These are phyloP conservation scores for Drosophila lini DNA, from an alignment of 1,140 invertebrate species.

Conservation along the genomic window DNA sequence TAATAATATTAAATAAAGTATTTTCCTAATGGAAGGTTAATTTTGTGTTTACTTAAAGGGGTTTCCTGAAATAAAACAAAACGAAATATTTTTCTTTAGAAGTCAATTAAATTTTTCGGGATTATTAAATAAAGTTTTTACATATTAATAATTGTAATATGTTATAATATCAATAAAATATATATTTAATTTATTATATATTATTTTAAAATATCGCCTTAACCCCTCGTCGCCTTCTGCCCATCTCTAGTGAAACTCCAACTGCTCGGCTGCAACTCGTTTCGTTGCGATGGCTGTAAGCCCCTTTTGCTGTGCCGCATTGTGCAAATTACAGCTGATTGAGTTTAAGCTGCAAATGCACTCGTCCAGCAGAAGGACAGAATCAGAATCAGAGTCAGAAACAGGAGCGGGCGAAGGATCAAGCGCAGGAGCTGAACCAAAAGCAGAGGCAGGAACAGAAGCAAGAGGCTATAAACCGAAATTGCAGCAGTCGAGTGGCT, in stretches of 20 bases:
- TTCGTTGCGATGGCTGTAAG: slow-evolving; percentile 52
- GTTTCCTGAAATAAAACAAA: too few species aligned
- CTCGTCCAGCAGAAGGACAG: slow-evolving; percentile 31
- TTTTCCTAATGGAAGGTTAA: neutral
- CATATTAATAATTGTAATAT: too few species aligned
- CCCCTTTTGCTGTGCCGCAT: slow-evolving; percentile 53
- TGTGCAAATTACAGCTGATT: slow-evolving; percentile 73
- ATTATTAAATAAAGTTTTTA: too few species aligned
- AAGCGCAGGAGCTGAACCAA: neutral
- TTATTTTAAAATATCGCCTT: too few species aligned
- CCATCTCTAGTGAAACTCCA: neutral
- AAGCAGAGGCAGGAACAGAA: neutral
- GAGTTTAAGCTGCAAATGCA: slow-evolving; percentile 64
- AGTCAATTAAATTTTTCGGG: too few species aligned
- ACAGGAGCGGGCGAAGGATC: neutral
- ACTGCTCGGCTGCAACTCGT: slow-evolving; percentile 21
- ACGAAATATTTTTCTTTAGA: too few species aligned
- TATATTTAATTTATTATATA: too few species aligned
- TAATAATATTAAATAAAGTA: too few species aligned
- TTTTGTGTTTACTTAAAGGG: neutral
- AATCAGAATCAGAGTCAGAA: slow-evolving; percentile 20
- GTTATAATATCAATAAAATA: too few species aligned
- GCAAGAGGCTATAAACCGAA: slow-evolving; percentile 41
- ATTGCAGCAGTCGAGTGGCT: slow-evolving; percentile 62
- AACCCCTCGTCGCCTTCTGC: too few species aligned